Evolutionary conservation across 1,140 invertebrate species (phyloP), one percentile per base, ranked within the genome.

Genomic region (Pissodes strobi): DNA sequence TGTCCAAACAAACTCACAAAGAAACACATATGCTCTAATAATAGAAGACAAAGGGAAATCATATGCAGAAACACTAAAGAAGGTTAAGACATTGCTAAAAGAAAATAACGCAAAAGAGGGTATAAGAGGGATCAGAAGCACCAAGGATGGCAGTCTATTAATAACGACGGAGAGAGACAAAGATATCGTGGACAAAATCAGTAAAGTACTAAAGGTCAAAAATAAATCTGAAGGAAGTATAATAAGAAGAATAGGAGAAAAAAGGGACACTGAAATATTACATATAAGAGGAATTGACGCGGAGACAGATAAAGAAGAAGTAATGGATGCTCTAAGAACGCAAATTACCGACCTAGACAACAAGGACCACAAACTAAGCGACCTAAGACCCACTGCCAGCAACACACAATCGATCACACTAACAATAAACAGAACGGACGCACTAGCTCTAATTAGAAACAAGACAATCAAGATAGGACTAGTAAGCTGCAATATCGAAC

Each of bases 61-160:
- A 9, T 49, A 49, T 49, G 15, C 5, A 13, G 51, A 53, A 27
- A 53, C n/a, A 3, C 27, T 53, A 13, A 30, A 17, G 12, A 9
- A 30, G 34, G 27, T 53, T 10, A 53, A 53, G 18, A 10, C 4
- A 3, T 10, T 12, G 3, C 17, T 53, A 34, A 5, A 4, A 21
- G 18, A 34, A n/a, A 37, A 18, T 5, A 34, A 34, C 3, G 30
- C n/a, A 34, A 17, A n/a, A 5, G 27, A 53, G n/a, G 27, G 21
- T 10, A 34, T 53, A 4, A 13, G 18, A 34, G 34, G 27, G 9
- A 34, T 34, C 17, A 53, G 51, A 53, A 34, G 51, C 12, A 53
- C 51, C 8, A 53, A 18, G 34, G 51, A 34, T 4, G 51, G 51
- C 10, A 37, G 12, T 3, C 17, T 53, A n/a, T 17, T 53, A 13